Evolutionary conservation across 2,113 vertebrate genomes (phyloP).

Genomic region (Merops nubicus): DNA sequence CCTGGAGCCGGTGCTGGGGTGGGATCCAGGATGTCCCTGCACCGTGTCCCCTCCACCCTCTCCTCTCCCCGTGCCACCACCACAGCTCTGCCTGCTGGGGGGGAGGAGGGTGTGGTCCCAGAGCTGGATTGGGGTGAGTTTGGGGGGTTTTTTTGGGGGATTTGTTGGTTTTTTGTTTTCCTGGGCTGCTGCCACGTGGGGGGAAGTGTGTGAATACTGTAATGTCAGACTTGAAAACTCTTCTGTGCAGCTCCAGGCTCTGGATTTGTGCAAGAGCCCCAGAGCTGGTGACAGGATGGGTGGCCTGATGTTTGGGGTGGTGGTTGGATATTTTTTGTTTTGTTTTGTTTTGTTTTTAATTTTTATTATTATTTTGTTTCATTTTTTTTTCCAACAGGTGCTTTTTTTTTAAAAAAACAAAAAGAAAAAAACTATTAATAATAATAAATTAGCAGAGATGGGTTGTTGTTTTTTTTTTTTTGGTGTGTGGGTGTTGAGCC

Average conservation of each 20-base stretch:
- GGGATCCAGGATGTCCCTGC: constrained; percentile 71
- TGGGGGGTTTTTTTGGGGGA: neutral
- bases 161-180: constrained; percentile 27
- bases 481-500: constrained; percentile 56
- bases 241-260: constrained; percentile 42
- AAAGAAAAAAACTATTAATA: neutral
- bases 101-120: constrained; percentile 79
- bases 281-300: constrained; percentile 35
- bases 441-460: constrained; percentile 47
- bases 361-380: too few relatives aligned
- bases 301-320: constrained; percentile 14
- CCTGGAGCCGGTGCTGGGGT: constrained; percentile 5
- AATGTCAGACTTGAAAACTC: constrained; percentile 83
- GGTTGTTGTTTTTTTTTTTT: too few relatives aligned
- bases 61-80: too few relatives aligned
- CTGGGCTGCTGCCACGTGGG: constrained; percentile 67
- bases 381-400: constrained; percentile 39
- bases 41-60: constrained; percentile 76
- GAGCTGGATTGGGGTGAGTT: too few relatives aligned
- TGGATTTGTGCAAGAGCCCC: constrained; percentile 46
- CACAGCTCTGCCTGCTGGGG: too few relatives aligned
- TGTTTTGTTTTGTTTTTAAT: neutral
- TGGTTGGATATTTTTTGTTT: neutral
- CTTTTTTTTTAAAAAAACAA: neutral
- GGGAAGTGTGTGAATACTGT: constrained; percentile 79